phyloP scores from a whole-genome alignment of 1,140 invertebrate species.

The Drosophila jambulina region DNA sequence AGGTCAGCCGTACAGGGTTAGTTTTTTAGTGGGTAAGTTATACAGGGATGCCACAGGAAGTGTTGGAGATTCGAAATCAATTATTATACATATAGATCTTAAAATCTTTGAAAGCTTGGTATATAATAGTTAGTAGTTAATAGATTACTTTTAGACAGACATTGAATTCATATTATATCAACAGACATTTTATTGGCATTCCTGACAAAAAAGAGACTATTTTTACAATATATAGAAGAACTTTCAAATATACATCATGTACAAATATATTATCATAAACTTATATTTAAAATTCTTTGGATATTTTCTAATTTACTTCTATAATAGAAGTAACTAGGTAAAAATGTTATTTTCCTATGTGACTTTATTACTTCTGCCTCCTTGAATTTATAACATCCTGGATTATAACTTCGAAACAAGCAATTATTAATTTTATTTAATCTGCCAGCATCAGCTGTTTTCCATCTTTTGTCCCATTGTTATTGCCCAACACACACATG shows the following conservation, averaged over 20 bases:
- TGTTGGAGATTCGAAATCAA: neutral
- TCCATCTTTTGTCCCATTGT: neutral
- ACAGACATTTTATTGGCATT: no score
- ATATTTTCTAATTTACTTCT: no score
- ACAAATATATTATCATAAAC: no score
- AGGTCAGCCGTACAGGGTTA: constrained; percentile 27
- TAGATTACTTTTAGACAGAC: neutral
- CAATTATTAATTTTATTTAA: neutral
- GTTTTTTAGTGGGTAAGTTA: neutral
- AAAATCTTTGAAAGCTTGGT: neutral
- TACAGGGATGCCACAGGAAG: constrained; percentile 22
- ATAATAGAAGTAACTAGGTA: no score
- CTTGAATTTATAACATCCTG: neutral
- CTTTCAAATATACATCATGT: no score
- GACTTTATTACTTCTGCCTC: neutral
- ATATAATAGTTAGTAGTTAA: neutral
- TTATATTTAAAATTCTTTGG: no score
- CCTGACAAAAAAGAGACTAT: neutral
- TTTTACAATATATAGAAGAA: neutral
- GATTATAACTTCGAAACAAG: neutral
- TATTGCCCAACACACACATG: constrained; percentile 28
- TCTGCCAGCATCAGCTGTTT: constrained; percentile 42
- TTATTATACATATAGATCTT: neutral
- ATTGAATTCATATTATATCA: no score
- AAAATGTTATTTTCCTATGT: neutral